Percentiles rank a stretch among this genome's conserved stretches.
Conservation (phyloP, 2,113 vertebrate species). For the Bolborhynchus lineola region DNA sequence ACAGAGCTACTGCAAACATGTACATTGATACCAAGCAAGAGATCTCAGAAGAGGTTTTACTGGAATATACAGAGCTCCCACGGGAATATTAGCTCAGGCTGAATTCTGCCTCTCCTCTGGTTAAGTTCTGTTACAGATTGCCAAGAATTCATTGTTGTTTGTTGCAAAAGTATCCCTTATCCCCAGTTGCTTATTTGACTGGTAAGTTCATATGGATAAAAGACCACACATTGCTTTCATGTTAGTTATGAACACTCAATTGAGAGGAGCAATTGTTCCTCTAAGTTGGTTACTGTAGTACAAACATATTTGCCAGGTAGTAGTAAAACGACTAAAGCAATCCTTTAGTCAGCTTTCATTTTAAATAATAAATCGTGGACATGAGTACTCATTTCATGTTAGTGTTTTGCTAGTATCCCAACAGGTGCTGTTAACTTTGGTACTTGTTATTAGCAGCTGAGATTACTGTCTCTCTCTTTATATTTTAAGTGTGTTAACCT, state of each 20-base stretch:
- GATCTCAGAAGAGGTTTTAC: background rate
- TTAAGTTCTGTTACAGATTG: background rate
- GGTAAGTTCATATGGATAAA: background rate
- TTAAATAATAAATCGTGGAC: background rate
- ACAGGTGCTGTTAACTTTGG: background rate
- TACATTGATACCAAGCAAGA: background rate
- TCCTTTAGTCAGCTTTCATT: background rate
- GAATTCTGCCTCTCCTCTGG: background rate
- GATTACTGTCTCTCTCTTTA: background rate
- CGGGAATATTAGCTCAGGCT: background rate
- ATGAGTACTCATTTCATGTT: background rate
- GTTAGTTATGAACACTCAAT: background rate
- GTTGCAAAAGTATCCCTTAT: background rate
- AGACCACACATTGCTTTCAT: background rate
- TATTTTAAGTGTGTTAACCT: background rate
- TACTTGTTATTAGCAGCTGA: background rate
- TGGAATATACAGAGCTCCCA: background rate
- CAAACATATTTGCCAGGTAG: background rate
- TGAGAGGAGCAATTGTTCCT: background rate
- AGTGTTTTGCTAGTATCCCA: background rate
- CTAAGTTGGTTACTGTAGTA: background rate
- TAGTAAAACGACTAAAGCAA: background rate
- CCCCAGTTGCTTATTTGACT: background rate
- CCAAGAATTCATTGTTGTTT: background rate
- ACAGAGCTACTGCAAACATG: background rate